A percentile compares a stretch with the other conserved stretches of the same genome.
phyloP scores from a whole-genome alignment of 2,113 vertebrate species.

The Oophaga pumilio region DNA sequence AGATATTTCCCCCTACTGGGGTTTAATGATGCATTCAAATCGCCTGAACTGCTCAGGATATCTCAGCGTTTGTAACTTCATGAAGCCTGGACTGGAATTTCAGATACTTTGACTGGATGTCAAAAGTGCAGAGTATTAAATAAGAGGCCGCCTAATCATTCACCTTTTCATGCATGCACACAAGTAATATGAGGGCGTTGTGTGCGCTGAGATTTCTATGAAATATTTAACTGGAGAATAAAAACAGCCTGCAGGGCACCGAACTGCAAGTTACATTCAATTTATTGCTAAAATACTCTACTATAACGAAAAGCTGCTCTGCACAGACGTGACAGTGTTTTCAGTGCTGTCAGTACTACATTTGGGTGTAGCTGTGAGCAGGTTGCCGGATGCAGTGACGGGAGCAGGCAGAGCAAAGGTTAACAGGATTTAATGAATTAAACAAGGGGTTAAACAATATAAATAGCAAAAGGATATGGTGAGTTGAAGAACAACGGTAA shows the following conservation, averaged over 20 bases:
- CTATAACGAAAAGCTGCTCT: neutral
- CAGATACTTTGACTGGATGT: slow-evolving; percentile 37
- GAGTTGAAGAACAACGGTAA: too few species aligned
- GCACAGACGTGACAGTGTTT: neutral
- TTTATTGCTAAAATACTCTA: neutral
- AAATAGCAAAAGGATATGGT: too few species aligned
- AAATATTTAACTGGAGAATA: slow-evolving; percentile 13
- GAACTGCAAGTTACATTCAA: slow-evolving; percentile 14
- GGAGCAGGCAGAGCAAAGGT: too few species aligned
- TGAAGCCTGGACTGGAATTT: slow-evolving; percentile 34
- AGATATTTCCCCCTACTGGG: slow-evolving; percentile 48
- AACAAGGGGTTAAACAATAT: too few species aligned
- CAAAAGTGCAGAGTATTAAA: slow-evolving; percentile 28
- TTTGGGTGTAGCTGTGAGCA: too few species aligned
- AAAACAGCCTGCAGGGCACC: neutral
- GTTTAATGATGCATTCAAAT: slow-evolving; percentile 52
- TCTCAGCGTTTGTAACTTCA: slow-evolving; percentile 40
- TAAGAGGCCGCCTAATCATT: slow-evolving; percentile 11
- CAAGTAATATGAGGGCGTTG: slow-evolving; percentile 1
- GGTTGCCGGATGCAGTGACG: too few species aligned
- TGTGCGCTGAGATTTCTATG: neutral
- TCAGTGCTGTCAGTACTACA: neutral
- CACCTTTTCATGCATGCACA: slow-evolving; percentile 28
- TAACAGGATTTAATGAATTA: too few species aligned
- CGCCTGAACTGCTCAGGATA: slow-evolving; percentile 32